Conservation (phyloP, 2,797 vertebrate species). For the Onychomys arenicola region DNA sequence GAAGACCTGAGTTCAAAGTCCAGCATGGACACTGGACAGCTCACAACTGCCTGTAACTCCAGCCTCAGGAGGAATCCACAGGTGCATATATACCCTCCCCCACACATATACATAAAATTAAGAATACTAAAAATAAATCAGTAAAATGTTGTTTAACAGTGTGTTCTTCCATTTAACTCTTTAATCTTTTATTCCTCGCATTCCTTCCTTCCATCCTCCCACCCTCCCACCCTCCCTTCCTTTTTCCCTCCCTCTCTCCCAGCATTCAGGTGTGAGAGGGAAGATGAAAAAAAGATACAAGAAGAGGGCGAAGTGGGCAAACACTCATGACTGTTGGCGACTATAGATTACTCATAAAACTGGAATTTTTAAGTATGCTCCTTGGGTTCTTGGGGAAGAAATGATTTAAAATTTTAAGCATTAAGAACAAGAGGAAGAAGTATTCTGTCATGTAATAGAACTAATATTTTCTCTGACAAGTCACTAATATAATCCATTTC, state of each 20-base stretch:
- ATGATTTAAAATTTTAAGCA: background rate
- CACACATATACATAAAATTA: background rate
- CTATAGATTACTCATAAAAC: background rate
- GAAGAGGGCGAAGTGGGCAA: background rate
- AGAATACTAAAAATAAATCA: background rate
- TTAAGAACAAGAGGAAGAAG: background rate
- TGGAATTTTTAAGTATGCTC: background rate
- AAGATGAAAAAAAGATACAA: background rate
- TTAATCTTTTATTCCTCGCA: background rate
- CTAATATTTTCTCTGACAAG: constrained; percentile 4
- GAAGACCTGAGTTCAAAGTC: background rate
- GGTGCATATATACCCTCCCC: too few species aligned
- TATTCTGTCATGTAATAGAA: background rate
- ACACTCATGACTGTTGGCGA: background rate
- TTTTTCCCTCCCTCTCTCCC: background rate
- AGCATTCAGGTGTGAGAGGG: background rate
- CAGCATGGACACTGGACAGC: background rate
- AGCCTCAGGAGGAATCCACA: background rate
- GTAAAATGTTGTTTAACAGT: background rate
- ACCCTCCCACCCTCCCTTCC: background rate
- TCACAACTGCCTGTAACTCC: background rate
- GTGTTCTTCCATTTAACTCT: background rate
- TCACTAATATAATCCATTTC: background rate
- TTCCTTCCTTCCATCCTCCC: background rate
- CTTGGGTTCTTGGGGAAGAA: background rate